Percentiles rank a stretch among this genome's conserved stretches.
Conservation (phyloP, 2,797 vertebrate genomes). For the Chrosomus eos region DNA sequence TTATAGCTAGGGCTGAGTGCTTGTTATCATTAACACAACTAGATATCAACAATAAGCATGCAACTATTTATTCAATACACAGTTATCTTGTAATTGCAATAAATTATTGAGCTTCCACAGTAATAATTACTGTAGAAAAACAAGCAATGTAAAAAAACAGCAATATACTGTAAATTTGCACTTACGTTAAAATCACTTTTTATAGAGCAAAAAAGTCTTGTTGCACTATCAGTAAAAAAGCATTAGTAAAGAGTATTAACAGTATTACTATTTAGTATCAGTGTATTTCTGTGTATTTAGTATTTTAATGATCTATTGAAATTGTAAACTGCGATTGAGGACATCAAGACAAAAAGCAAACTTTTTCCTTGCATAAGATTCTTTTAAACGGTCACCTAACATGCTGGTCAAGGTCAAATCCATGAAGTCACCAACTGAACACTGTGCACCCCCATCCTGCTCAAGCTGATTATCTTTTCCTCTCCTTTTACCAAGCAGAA, state of each 20-base stretch:
- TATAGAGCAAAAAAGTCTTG: neutral
- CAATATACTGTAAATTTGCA: neutral
- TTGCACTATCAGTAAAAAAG: neutral
- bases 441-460: conserved; percentile 37
- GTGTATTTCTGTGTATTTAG: neutral
- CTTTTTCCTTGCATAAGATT: neutral
- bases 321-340: neutral
- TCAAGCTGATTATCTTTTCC: conserved; percentile 52
- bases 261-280: neutral
- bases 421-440: conserved; percentile 20
- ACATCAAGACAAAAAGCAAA: neutral
- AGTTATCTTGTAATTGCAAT: neutral
- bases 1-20: neutral
- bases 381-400: conserved; percentile 9
- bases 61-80: neutral
- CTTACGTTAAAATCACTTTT: neutral
- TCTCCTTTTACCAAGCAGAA: conserved; percentile 52
- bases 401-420: conserved; percentile 33
- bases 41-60: neutral
- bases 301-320: neutral
- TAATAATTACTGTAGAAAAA: neutral
- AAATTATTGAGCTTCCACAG: neutral
- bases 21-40: neutral
- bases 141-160: neutral
- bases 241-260: neutral